Evolutionary conservation across 1,140 invertebrate species (phyloP).

Genomic region (Drosophila neocordata): DNA sequence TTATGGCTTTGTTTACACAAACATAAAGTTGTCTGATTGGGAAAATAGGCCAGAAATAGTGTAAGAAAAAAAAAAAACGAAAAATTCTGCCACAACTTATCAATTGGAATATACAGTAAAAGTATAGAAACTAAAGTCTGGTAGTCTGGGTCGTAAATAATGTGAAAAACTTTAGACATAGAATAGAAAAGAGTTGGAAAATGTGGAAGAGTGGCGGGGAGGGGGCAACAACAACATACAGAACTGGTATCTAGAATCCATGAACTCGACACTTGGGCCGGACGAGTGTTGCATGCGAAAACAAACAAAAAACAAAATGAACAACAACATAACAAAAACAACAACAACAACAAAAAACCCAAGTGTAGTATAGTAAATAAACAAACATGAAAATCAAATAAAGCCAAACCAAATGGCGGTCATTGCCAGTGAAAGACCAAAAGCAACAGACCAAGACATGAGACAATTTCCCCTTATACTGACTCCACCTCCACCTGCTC

Average conservation of each 20-base stretch:
- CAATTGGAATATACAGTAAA: constrained; percentile 34
- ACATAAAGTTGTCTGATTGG: constrained; percentile 12
- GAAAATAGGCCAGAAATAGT: constrained; percentile 50
- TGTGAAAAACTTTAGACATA: constrained; percentile 41
- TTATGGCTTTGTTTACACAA: constrained; percentile 45
- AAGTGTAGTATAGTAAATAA: constrained; percentile 45
- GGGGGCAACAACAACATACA: constrained; percentile 25
- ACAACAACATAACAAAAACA: constrained; percentile 16
- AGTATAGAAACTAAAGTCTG: constrained; percentile 20
- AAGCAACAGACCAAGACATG: constrained; percentile 23
- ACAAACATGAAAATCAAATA: constrained; percentile 73
- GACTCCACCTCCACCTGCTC: no score
- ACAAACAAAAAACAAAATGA: constrained; percentile 36
- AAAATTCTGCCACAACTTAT: constrained; percentile 45
- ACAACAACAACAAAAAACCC: constrained; percentile 12
- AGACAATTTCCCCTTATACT: constrained; percentile 18
- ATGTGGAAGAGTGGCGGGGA: no score
- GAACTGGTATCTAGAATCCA: constrained; percentile 32
- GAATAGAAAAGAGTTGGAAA: constrained; percentile 7
- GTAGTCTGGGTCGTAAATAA: constrained; percentile 61
- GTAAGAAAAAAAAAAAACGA: constrained; percentile 26
- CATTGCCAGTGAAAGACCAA: constrained; percentile 69
- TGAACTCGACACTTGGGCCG: constrained; percentile 31
- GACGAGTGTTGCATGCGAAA: constrained; percentile 57
- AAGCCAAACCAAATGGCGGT: constrained; percentile 61